Evolutionary conservation across 1,140 invertebrate genomes (phyloP).

Genomic region (Cydia strobilella): DNA sequence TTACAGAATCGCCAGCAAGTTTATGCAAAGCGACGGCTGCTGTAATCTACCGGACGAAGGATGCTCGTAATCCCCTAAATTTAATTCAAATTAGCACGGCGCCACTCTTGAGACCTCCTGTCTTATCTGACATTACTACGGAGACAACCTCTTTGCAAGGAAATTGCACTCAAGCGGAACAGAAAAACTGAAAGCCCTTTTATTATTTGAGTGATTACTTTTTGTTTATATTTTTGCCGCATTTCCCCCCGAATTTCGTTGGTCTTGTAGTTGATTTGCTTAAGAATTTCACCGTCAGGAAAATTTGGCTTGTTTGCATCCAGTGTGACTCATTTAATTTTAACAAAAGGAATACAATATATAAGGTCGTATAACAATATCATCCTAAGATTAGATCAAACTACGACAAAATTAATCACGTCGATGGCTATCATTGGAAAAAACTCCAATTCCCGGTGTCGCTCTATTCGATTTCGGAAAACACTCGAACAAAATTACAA

Average conservation of each 20-base stretch:
- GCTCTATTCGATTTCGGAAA: background rate
- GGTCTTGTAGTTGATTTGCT: conserved; percentile 6
- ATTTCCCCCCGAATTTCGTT: conserved; percentile 9
- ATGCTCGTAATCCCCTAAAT: conserved; percentile 36
- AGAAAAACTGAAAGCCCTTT: conserved; percentile 30
- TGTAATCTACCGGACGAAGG: conserved; percentile 32
- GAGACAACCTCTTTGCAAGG: conserved; percentile 30
- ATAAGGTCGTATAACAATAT: background rate
- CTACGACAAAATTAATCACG: background rate
- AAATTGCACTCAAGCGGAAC: conserved; percentile 17
- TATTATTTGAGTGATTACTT: conserved; percentile 33
- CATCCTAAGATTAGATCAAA: background rate
- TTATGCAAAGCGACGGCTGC: conserved; percentile 9
- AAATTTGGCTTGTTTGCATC: background rate
- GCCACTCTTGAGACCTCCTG: conserved; percentile 7
- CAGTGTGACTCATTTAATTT: background rate
- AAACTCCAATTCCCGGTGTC: background rate
- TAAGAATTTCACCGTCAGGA: background rate
- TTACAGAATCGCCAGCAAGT: conserved; percentile 31
- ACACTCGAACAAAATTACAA: conserved; percentile 23
- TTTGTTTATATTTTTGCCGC: conserved; percentile 24
- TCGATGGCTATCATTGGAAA: background rate
- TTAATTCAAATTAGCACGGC: conserved; percentile 40
- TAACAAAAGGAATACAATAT: background rate
- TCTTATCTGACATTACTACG: conserved; percentile 33